Percentiles rank a stretch among this genome's conserved stretches.
Evolutionary conservation across 2,113 vertebrate species (phyloP).

Genomic region (Pseudorasbora parva): DNA sequence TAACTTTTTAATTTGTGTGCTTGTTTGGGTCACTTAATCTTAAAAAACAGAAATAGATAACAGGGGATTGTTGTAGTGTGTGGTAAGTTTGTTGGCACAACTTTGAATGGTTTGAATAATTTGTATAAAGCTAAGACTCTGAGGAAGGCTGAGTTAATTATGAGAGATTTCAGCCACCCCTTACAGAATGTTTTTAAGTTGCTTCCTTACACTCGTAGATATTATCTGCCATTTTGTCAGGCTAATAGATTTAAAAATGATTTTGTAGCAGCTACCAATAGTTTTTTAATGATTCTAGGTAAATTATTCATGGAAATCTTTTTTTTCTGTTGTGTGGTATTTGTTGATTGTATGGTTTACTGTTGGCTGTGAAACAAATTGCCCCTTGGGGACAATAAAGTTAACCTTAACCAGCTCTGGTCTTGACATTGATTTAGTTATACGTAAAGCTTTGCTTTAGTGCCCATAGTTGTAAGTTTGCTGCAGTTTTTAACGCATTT

Average conservation of each 20-base stretch:
- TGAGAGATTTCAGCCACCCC: background rate
- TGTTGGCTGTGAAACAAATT: too few species aligned
- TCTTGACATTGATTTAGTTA: background rate
- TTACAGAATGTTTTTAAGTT: too few species aligned
- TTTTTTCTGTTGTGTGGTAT: too few species aligned
- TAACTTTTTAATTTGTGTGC: too few species aligned
- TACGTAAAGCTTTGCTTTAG: background rate
- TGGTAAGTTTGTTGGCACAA: background rate
- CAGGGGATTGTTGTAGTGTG: background rate
- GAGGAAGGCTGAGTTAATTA: background rate
- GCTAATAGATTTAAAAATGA: background rate
- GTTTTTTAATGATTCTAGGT: background rate
- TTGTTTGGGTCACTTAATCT: too few species aligned
- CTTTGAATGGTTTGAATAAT: background rate
- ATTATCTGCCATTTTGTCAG: too few species aligned
- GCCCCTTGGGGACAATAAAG: too few species aligned
- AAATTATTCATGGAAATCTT: background rate
- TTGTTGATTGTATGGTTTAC: too few species aligned
- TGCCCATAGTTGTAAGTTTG: background rate
- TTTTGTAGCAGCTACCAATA: background rate
- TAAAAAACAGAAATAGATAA: background rate
- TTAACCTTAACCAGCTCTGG: too few species aligned
- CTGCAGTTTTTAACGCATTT: background rate
- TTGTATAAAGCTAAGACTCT: background rate
- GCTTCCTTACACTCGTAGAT: too few species aligned